Base-by-base conservation (phyloP, 2,888 invertebrate genomes). In the Agonopterix alstromeriana region DNA sequence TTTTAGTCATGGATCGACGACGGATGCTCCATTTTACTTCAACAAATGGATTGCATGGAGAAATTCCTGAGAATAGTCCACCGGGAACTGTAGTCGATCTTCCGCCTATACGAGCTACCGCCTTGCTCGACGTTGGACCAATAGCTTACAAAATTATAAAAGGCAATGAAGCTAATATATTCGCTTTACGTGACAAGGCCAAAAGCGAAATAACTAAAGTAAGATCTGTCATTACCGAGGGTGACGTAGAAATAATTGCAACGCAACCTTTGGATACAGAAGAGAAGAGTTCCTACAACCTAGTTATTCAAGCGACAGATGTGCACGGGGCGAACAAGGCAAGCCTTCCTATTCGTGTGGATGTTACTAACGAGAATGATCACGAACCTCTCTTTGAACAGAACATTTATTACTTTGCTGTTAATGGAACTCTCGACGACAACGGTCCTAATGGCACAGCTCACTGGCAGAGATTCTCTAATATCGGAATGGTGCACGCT, bases 281-380 rank as follows among this genome's bases (percentile, higher is more conserved):
- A 80, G 81, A 87, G 9, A 93, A 92, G 50, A 89, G 91, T 40
- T 82, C 90, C 40, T 97, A 97, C 70, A 90, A 92, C 53, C 83
- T 97, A 46, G 91, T 94, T 1, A 90, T 98, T 46, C 94, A 94
- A 70, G 97, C 97, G 0, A 92, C 93, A 9, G 96, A 97, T 70
- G 89, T 92, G 27, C 92, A 93, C 60, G 95, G 94, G 42, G 91
- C 95, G 45, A 96, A 96, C 76, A 94, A 93, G 61, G 95, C 96
- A 0, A 92, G 93, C 27, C 93, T 96, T n/a, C 93, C 93, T 56
- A 91, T 98, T 9, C 90, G 90, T 43, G 90, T 98, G 40, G 91
- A 91, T 12, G 91, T 98, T 27, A 85, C 93, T 17, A 97, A 98
- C 72, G 95, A 95, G 74, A 98, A 98, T 75, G 98, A 98, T 78